Conservation (phyloP, 2,797 vertebrate species). For the Pangasius sanitwongsei region DNA sequence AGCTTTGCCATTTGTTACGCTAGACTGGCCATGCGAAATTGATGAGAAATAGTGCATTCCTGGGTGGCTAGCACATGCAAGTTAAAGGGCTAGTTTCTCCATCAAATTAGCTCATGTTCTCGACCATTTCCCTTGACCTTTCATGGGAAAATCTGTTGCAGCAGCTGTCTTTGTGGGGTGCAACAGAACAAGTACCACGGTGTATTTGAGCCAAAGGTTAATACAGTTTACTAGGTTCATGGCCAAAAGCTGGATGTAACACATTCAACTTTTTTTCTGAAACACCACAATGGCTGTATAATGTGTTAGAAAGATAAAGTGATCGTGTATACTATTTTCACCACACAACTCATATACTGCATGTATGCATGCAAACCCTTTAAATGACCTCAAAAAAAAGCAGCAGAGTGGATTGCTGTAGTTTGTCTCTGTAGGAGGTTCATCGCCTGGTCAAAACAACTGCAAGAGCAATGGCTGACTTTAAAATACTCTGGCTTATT, state of each 20-base stretch:
- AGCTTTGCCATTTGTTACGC: slow-evolving; percentile 32
- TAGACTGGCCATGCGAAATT: slow-evolving; percentile 32
- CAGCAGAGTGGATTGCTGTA: not conserved
- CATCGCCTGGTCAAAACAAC: slow-evolving; percentile 3
- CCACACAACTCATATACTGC: not conserved
- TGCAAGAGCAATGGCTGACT: slow-evolving; percentile 11
- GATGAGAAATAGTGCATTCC: slow-evolving; percentile 43
- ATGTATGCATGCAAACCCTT: not conserved
- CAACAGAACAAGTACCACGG: slow-evolving; percentile 17
- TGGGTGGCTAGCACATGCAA: slow-evolving; percentile 22
- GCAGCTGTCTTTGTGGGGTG: slow-evolving; percentile 48
- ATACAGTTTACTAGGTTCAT: slow-evolving; percentile 15
- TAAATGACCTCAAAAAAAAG: not conserved
- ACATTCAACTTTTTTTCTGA: not conserved
- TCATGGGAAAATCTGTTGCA: slow-evolving; percentile 50
- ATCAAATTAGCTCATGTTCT: slow-evolving; percentile 40
- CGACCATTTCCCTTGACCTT: slow-evolving; percentile 48
- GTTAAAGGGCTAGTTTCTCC: slow-evolving; percentile 28
- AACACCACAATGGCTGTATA: not conserved
- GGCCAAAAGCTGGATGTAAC: not conserved
- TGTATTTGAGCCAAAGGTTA: slow-evolving; percentile 10
- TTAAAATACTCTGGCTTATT: slow-evolving; percentile 7
- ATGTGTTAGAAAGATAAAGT: not conserved
- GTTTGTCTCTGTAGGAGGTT: not conserved
- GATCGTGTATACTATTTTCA: not conserved